Base-by-base conservation (phyloP, 1,140 invertebrate species). In the Stenopsyche tienmushanensis region DNA sequence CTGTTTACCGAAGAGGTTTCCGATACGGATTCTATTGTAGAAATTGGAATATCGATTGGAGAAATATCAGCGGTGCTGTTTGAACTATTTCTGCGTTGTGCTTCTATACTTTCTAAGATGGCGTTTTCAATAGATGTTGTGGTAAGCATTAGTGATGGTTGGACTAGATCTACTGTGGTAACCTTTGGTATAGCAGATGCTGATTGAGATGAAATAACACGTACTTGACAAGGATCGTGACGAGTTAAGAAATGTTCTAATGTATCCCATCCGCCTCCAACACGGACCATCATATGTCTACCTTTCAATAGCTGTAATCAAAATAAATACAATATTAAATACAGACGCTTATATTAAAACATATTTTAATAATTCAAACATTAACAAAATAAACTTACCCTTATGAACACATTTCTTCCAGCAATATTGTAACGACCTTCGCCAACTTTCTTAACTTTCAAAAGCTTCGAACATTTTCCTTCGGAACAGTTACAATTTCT, bases 191-290 rank as follows among this genome's bases (percentile, higher is more conserved):
- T 44, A 24, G 64, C 24, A 47, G 60, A 47, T 71, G 73, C 62
- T 82, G 82, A 72, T 74, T 71, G 71, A 72, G 77, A 67, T 79
- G 80, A 86, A 73, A 84, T 80, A 66, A 85, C 83, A 79, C 86
- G 88, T 83, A 87, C 88, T 85, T 90, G 88, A 81, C 91, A 94
- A 42, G 93, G 93, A 76, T 96, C 92, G 80, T 95, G 92, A 62
- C 90, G 88, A 72, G 90, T 85, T 73, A 96, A 82, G 78, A 95
- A 97, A 79, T 96, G 92, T 74, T 94, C 91, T 73, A 97, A 80
- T 8, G 93, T 96, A 77, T 96, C 92, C 93, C 93, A 96, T 44
- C 93, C 88, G 52, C 93, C 94, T 44, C 93, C 94, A 17, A 96
- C 93, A 72, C 94, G 85, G 9, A 97, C 94, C 93, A 96, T 97